Evolutionary conservation across 2,797 vertebrate species (phyloP), one percentile per base, ranked within the genome.

Genomic region (Eospalax fontanierii): DNA sequence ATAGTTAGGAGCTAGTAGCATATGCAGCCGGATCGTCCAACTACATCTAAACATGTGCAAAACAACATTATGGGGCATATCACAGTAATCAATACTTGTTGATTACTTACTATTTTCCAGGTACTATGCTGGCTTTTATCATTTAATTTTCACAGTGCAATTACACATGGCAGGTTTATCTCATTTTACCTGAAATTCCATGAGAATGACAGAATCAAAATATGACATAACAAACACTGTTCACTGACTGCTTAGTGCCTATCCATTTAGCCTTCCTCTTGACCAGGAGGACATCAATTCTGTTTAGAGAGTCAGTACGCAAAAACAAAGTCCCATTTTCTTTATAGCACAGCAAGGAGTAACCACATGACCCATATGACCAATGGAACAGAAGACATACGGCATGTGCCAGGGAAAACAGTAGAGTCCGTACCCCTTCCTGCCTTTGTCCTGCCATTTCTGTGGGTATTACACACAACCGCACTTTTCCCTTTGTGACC

Each of bases 101-200:
- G 65, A 54, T 75, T 65, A 54, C 0, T 65, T 22, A 24, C 59
- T 66, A 43, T 80, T 50, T 50, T 26, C 65, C 46, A 79, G 21
- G 28, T 14, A 57, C 24, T 35, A 30, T 84, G 66, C 66, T 81
- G 65, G 46, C 38, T 93, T 71, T 84, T 74, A 80, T 94, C 71
- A 87, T 6, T 46, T 63, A 89, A 80, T 90, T 81, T 92, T 95
- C 91, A 80, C 57, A 57, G n/a, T 78, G 19, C 65, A 93, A 18
- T 81, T 86, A 90, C 33, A 92, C 5, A 19, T 54, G n/a, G 4
- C 28, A 88, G 24, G 3, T 80, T 84, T 87, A 75, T 87, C 54
- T 97, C 73, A 22, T 71, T 78, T 95, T 38, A 80, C 16, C 63
- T 68, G 19, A 86, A 85, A 68, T 35, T 15, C 14, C 63, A 95